A percentile compares a stretch with the other conserved stretches of the same genome.
Evolutionary conservation across 1,140 invertebrate genomes (phyloP).

Genomic region (Pristionchus pacificus): DNA sequence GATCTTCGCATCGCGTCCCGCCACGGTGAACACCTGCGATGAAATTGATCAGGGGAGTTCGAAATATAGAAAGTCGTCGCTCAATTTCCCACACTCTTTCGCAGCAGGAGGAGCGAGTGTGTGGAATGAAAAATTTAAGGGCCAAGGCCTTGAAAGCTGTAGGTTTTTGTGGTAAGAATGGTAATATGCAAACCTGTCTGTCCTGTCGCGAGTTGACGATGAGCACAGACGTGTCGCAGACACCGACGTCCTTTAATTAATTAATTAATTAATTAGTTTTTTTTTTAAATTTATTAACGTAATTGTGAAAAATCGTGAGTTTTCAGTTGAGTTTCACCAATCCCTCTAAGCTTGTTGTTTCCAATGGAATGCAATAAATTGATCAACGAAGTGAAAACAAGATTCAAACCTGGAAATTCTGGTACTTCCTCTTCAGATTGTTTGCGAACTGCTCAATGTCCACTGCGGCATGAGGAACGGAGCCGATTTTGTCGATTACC

Average conservation of each 20-base stretch:
- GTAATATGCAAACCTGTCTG: slow-evolving; percentile 31
- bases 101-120: no score
- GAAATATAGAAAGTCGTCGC: no score
- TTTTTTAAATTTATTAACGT: background rate
- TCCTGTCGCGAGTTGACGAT: slow-evolving; percentile 52
- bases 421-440: slow-evolving; percentile 43
- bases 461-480: slow-evolving; percentile 40
- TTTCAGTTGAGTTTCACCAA: no score
- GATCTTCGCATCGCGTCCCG: slow-evolving; percentile 51
- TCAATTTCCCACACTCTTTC: no score
- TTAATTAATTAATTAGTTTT: background rate
- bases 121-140: no score
- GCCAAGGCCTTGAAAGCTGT: no score
- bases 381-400: background rate
- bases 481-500: slow-evolving; percentile 48
- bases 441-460: slow-evolving; percentile 55
- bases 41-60: background rate
- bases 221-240: slow-evolving; percentile 53
- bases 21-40: slow-evolving; percentile 50
- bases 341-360: no score
- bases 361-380: no score
- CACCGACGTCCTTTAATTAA: slow-evolving; percentile 42
- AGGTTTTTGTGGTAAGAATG: no score
- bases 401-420: slow-evolving; percentile 47
- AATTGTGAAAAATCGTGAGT: background rate